Base-by-base conservation (phyloP, 2,113 vertebrate genomes). In the Gorsachius goisagi region DNA sequence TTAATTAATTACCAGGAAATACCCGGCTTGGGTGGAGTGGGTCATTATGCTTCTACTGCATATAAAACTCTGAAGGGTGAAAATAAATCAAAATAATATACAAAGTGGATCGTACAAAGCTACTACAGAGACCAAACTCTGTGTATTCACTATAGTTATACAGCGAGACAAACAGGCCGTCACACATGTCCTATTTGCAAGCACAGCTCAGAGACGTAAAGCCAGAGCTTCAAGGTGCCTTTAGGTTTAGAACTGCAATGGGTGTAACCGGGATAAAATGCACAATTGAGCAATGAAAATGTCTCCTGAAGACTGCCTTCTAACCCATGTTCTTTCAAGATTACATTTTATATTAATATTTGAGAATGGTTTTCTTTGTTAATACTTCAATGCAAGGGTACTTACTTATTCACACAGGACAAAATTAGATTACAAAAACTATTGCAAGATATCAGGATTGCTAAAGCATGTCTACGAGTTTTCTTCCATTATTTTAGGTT, bases 1-100 rank as follows among this genome's bases (percentile, higher is more conserved):
- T 94, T 93, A 94, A 87, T 96, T 97, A 94, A 95, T 95, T 81
- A 56, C 41, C 93, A 96, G 96, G 96, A 97, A 96, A 96, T 96
- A 94, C 88, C 68, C 8, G 1, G 52, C 88, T 86, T 1, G 88
- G 97, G 93, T 96, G 93, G 96, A 91, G 95, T 0, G 23, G 30
- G 13, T 53, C 52, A 32, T 96, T 96, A 85, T 30, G 52, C 24
- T 87, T 71, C 81, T 60, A 47, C 27, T 77, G 44, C 41, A 50
- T 30, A 32, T 87, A 87, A 92, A 71, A 71, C 72, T 92, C 23
- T 47, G 69, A 81, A 50, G 56, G 62, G 78, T 79, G 88, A 91
- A 49, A 41, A 93, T n/a, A 77, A 72, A 79, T 75, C 44, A 52
- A 68, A 91, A 85, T 64, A 60, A 49, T 16, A 12, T 4, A 2